Conservation (phyloP, 2,888 invertebrate species). For the Steinernema hermaphroditum region DNA sequence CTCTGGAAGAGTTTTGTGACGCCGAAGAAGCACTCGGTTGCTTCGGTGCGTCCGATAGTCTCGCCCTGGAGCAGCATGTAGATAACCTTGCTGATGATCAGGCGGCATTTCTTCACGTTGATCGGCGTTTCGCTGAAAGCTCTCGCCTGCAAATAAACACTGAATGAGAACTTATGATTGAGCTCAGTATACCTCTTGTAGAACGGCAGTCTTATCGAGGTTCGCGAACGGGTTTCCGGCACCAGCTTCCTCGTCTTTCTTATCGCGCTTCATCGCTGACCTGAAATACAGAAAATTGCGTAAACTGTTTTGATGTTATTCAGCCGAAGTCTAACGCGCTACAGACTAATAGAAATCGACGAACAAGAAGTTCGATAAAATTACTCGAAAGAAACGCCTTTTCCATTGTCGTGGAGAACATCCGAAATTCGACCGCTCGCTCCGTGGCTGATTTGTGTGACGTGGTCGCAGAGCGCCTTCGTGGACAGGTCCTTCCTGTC, state of each 20-base stretch:
- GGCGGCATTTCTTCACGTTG: slow-evolving; percentile 92
- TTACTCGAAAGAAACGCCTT: too few relatives aligned
- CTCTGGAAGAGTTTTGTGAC: slow-evolving; percentile 99
- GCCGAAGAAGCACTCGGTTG: slow-evolving; percentile 97
- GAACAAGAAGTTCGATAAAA: too few relatives aligned
- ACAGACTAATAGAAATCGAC: too few relatives aligned
- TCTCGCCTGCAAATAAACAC: slow-evolving; percentile 73
- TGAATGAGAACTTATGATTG: slow-evolving; percentile 23
- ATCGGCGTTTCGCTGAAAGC: slow-evolving; percentile 97
- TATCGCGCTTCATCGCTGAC: slow-evolving; percentile 64
- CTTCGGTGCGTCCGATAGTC: slow-evolving; percentile 84
- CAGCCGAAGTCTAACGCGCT: too few relatives aligned
- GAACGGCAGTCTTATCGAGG: slow-evolving; percentile 90
- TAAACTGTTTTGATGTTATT: too few relatives aligned
- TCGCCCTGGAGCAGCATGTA: slow-evolving; percentile 91
- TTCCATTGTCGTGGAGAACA: too few relatives aligned
- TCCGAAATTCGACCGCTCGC: too few relatives aligned
- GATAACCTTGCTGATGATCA: slow-evolving; percentile 91
- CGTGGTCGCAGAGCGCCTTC: too few relatives aligned
- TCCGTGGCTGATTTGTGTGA: too few relatives aligned
- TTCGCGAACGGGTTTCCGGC: slow-evolving; percentile 83
- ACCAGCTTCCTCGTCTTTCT: slow-evolving; percentile 70
- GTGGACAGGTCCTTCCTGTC: too few relatives aligned
- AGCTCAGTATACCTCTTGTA: slow-evolving; percentile 81
- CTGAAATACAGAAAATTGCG: neutral